phyloP scores from a whole-genome alignment of 2,797 vertebrate species.

The Enteromius thamalakanensis region DNA sequence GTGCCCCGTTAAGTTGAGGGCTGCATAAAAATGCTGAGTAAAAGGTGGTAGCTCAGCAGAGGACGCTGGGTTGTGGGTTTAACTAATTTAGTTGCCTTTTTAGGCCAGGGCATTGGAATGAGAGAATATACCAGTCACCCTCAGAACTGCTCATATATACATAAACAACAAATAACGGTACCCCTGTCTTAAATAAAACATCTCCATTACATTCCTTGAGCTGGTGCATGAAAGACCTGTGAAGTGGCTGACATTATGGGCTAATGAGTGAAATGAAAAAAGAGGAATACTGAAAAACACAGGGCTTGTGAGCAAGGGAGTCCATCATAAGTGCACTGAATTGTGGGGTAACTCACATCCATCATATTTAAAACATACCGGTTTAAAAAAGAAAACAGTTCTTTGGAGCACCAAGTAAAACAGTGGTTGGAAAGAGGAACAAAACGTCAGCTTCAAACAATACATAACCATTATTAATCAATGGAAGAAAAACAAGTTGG shows the following conservation, averaged over 20 bases:
- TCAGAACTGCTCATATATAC: constrained; percentile 57
- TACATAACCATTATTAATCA: neutral
- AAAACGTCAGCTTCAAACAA: constrained; percentile 41
- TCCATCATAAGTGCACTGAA: constrained; percentile 59
- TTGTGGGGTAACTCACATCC: constrained; percentile 49
- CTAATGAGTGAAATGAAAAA: constrained; percentile 27
- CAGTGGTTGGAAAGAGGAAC: constrained; percentile 51
- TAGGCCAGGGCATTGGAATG: neutral
- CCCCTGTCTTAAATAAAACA: constrained; percentile 56
- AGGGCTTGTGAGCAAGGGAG: constrained; percentile 34
- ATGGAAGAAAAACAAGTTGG: neutral
- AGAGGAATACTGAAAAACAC: constrained; percentile 41
- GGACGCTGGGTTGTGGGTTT: constrained; percentile 8
- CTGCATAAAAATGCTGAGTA: constrained; percentile 3
- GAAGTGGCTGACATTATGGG: constrained; percentile 41
- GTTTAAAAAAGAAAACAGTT: constrained; percentile 31
- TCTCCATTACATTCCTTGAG: constrained; percentile 61
- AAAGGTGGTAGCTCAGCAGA: constrained; percentile 10
- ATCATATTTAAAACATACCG: constrained; percentile 55
- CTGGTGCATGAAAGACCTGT: constrained; percentile 56
- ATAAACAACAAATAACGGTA: constrained; percentile 43
- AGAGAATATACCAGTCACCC: constrained; percentile 38
- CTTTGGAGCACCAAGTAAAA: constrained; percentile 59
- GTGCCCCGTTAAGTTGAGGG: neutral
- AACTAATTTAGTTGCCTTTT: constrained; percentile 3